Conservation (phyloP, 2,888 invertebrate species). For the Chymomyza amoena region DNA sequence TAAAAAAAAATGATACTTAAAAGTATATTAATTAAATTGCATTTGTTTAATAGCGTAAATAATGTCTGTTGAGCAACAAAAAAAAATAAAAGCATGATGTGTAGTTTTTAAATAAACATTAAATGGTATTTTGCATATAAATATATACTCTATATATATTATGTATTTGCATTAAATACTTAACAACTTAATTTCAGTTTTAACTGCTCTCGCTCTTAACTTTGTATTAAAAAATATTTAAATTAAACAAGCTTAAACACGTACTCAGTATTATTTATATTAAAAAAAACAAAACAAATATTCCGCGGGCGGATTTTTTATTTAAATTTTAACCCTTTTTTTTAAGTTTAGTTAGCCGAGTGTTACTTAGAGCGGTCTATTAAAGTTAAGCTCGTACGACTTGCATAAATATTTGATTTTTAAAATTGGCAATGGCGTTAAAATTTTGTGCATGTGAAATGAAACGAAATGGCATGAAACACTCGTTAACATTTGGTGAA, state of each 20-base stretch:
- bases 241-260: constrained; percentile 9
- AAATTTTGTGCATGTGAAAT: neutral
- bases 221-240: neutral
- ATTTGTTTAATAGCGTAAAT: constrained; percentile 48
- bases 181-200: constrained; percentile 9
- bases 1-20: constrained; percentile 19
- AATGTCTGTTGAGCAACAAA: constrained; percentile 43
- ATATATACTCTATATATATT: neutral
- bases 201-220: neutral
- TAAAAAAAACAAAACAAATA: neutral
- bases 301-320: constrained; percentile 56
- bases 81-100: constrained; percentile 28
- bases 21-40: constrained; percentile 38
- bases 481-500: neutral
- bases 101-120: constrained; percentile 40
- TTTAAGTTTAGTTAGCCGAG: neutral
- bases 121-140: neutral
- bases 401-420: no score
- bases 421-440: no score
- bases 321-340: neutral
- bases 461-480: no score
- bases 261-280: neutral
- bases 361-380: neutral
- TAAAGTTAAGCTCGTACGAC: no score
- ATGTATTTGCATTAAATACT: constrained; percentile 11